Base-by-base conservation (phyloP, 2,888 invertebrate genomes). In the Linnaemya vulpina region DNA sequence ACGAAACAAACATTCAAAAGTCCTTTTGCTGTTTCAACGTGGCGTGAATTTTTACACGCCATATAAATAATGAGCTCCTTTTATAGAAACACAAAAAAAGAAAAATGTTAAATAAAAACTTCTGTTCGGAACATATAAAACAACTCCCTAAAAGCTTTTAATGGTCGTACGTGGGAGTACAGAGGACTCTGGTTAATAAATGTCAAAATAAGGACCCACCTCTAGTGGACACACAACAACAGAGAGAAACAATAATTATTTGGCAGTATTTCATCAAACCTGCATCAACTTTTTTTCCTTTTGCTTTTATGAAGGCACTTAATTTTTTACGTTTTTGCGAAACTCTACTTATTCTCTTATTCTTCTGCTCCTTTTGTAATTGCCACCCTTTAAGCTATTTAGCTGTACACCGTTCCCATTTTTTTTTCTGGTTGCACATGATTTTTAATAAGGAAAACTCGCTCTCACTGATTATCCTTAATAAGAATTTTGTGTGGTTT, bases 171-270 rank as follows among this genome's bases (percentile, higher is more conserved):
- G 25, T 20, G 58, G 11, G 49, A 15, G 17, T 17, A 15, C 10
- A 46, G 20, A 30, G 46, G 63, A 55, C 43, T n/a, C 60, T 84
- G 84, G 87, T 87, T 88, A 88, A 89, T 89, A 87, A 89, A 88
- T 87, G 88, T 88, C 88, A 87, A 85, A 80, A 86, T 71, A 81
- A 67, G 71, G 71, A 75, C 49, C 74, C 82, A 82, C 81, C 85
- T 78, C 78, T 77, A 58, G 63, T 74, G 81, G 84, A 78, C 79
- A 80, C 20, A 43, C 25, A 58, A 65, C 11, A 58, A 65, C 11
- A 43, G 67, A 58, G 67, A 67, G 15, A 43, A 76, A 63, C 62
- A 40, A 79, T 38, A 78, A 65, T 78, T 82, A 71, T 85, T 82
- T 81, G 81, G 82, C 75, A 78, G 85, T 85, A 85, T 85, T 85